A percentile compares a stretch with the other conserved stretches of the same genome.
These are phyloP conservation scores for Pseudochirops cupreus DNA, from an alignment of 2,797 vertebrate species.

Conservation along the genomic window DNA sequence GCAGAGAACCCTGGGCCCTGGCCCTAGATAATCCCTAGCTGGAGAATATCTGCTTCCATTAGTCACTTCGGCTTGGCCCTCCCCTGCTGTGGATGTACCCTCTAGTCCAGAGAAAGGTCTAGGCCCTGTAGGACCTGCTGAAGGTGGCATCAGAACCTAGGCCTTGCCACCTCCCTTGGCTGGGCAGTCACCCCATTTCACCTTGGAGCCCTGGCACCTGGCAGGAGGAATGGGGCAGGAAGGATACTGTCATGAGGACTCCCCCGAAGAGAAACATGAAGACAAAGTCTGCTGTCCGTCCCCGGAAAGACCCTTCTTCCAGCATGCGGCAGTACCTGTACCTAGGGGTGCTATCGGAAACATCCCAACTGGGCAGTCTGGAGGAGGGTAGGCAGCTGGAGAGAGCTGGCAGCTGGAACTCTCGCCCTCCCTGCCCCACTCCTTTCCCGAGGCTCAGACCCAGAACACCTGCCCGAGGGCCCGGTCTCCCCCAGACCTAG, in stretches of 20 bases:
- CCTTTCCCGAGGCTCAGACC: too few species aligned
- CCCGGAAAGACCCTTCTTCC: constrained; percentile 92
- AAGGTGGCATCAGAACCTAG: too few species aligned
- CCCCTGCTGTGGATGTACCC: too few species aligned
- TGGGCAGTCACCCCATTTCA: too few species aligned
- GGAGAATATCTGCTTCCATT: too few species aligned
- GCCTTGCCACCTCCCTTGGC: background rate
- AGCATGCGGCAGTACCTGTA: constrained; percentile 94
- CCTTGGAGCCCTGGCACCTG: background rate
- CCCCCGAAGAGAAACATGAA: constrained; percentile 94
- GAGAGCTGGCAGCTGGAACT: too few species aligned
- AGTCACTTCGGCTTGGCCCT: too few species aligned
- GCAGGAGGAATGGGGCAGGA: constrained; percentile 40
- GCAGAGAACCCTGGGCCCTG: too few species aligned
- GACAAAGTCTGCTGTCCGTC: constrained; percentile 91
- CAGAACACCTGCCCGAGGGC: too few species aligned
- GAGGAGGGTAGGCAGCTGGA: background rate
- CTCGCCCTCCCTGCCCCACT: background rate
- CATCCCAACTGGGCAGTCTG: background rate
- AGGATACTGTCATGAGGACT: constrained; percentile 92
- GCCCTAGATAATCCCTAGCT: too few species aligned
- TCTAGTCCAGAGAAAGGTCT: too few species aligned
- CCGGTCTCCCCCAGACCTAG: background rate
- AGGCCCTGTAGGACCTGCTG: too few species aligned
- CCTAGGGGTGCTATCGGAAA: constrained; percentile 87